Base-by-base conservation (phyloP, 2,888 invertebrate species). In the Hermaeophaga mercurialis region DNA sequence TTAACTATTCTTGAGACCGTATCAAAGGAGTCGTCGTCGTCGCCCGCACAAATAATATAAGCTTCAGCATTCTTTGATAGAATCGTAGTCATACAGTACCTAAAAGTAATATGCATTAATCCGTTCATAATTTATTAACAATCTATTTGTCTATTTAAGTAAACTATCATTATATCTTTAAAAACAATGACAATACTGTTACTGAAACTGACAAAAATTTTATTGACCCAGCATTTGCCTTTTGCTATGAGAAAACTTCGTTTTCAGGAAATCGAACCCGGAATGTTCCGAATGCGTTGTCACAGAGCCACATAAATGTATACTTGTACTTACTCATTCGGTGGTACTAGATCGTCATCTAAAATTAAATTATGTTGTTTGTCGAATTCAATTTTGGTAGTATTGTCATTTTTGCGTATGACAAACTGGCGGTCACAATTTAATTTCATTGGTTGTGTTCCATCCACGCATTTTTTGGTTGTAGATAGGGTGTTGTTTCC, bases 41-140 rank as follows among this genome's bases (percentile, higher is more conserved):
- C 57, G 28, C 54, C 33, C n/a, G 5, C 46, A 48, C 63, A 63
- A 11, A 63, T 33, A 5, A 63, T 14, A 31, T 39, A 58, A 6
- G 46, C 48, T 41, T 71, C 59, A 63, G 1, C 11, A n/a, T 43
- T 26, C 11, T 11, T 45, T 9, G 17, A 12, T n/a, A n/a, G 8
- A 4, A 38, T 6, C 2, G 17, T 22, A 14, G 46, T 45, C 19
- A 17, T 18, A 24, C 56, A 56, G 33, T 56, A 56, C 17, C 56
- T 56, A 26, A 36, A 26, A 34, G 28, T 24, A 24, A 24, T 8
- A 3, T 11, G 7, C 9, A 3, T 9, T n/a, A n/a, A n/a, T n/a
- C n/a, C n/a, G n/a, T n/a, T n/a, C n/a, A n/a, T n/a, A n/a, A 26
- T 3, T 11, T 26, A n/a, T n/a, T 2, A 2, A 24, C 5, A 24